A percentile compares a stretch with the other conserved stretches of the same genome.
Conservation (phyloP, 2,113 vertebrate genomes). For the Paraplagusia blochii region DNA sequence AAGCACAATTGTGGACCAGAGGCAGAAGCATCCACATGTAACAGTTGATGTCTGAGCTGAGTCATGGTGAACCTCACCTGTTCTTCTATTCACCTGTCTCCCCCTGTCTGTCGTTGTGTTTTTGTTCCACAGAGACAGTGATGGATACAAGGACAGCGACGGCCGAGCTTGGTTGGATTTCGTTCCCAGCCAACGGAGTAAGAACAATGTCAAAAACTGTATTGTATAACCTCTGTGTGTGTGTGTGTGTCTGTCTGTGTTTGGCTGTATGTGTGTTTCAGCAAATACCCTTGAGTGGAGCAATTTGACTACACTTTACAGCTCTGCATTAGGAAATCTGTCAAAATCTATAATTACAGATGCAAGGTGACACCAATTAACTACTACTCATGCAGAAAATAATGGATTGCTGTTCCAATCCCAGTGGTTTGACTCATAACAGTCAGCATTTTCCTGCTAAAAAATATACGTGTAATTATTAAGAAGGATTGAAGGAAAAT, state of each 20-base stretch:
- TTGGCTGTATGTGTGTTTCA: conserved; percentile 14
- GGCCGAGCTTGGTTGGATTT: conserved; percentile 94
- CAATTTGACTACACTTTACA: conserved; percentile 51
- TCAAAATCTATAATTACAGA: conserved; percentile 68
- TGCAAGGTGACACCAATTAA: conserved; percentile 67
- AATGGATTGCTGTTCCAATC: conserved; percentile 17
- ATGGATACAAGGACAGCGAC: conserved; percentile 96
- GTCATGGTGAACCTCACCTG: conserved; percentile 45
- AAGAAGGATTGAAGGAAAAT: no score
- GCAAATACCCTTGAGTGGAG: conserved; percentile 34
- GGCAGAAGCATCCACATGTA: neutral
- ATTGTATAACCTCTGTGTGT: conserved; percentile 12
- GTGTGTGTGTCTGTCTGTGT: conserved; percentile 16
- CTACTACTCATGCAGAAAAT: conserved; percentile 37
- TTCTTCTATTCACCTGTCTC: conserved; percentile 12
- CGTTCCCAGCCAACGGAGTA: conserved; percentile 93
- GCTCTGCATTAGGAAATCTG: conserved; percentile 58
- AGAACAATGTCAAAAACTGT: conserved; percentile 68
- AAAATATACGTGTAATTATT: neutral
- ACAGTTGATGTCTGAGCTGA: conserved; percentile 29
- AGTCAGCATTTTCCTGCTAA: neutral
- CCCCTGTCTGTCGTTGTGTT: conserved; percentile 5
- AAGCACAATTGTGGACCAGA: conserved; percentile 19
- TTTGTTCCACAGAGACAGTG: conserved; percentile 84
- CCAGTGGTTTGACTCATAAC: conserved; percentile 1